phyloP scores from a whole-genome alignment of 2,888 invertebrate genomes.

The Ennomos erosarius region DNA sequence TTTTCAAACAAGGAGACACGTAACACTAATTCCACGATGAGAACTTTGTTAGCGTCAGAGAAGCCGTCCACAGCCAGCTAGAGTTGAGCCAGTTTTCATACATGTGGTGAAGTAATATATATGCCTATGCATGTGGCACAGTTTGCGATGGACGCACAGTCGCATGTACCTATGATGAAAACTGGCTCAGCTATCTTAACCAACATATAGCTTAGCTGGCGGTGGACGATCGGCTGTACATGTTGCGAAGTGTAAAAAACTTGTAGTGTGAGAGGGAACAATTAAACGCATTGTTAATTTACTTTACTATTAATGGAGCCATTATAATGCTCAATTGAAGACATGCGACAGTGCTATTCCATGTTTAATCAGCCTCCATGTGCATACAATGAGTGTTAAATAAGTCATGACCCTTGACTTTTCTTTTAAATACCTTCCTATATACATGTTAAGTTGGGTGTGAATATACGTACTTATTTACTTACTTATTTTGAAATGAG shows the following conservation, averaged over 20 bases:
- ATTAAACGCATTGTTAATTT: slow-evolving; percentile 35
- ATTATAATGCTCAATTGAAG: slow-evolving; percentile 33
- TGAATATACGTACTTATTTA: background rate
- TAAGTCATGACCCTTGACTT: slow-evolving; percentile 12
- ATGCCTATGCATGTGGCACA: too few species aligned
- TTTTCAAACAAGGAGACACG: too few species aligned
- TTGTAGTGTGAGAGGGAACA: slow-evolving; percentile 31
- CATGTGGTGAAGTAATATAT: too few species aligned
- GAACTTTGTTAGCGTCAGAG: too few species aligned
- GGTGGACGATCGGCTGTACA: too few species aligned
- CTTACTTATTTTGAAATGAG: background rate
- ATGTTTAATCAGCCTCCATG: slow-evolving; percentile 13
- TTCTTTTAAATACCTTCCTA: slow-evolving; percentile 3
- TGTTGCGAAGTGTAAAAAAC: slow-evolving; percentile 21
- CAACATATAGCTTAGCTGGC: too few species aligned
- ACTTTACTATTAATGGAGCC: slow-evolving; percentile 31
- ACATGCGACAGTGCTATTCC: slow-evolving; percentile 22
- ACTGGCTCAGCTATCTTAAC: too few species aligned
- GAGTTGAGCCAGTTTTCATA: too few species aligned
- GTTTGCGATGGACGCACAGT: too few species aligned
- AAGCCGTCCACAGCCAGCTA: too few species aligned
- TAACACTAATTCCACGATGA: too few species aligned
- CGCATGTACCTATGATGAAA: too few species aligned
- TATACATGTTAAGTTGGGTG: background rate
- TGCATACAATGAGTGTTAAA: slow-evolving; percentile 17